Base-by-base conservation (phyloP, 2,797 vertebrate genomes). In the Melanotaenia trifasciata region DNA sequence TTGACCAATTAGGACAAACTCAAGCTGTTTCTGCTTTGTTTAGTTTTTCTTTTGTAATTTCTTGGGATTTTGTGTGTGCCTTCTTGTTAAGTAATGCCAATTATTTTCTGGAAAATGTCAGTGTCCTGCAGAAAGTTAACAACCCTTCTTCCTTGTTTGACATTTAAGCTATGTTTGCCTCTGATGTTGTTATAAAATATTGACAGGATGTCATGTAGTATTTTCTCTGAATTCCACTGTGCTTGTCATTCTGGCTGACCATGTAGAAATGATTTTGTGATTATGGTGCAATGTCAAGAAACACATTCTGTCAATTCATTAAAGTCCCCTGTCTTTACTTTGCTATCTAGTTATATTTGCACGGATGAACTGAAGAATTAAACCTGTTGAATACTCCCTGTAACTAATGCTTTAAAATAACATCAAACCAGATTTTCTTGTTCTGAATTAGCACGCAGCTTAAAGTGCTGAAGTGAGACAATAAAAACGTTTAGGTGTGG, bases 101-200 rank as follows among this genome's bases (percentile, higher is more conserved):
- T 87, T 80, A 80, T 84, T 70, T 76, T 64, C 32, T 7, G 43
- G 70, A 40, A 77, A 74, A 86, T 80, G 76, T 87, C 80, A 78
- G 70, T 2, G 66, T 56, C 75, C 81, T 36, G 66, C 66, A 70
- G 67, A 83, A 78, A 78, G 73, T 59, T 76, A 75, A 79, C 76
- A 72, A 58, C 50, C 63, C 28, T 62, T 70, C 71, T 64, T 69
- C 78, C 70, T 74, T 60, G 74, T 76, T 79, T 82, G 78, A 72
- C 69, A 78, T 86, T 66, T 76, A 59, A 79, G 77, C 67, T 73
- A 54, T 67, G 74, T 79, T 72, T 47, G 45, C 67, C 78, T 86
- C 82, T 83, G 87, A 87, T 78, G 77, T 78, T 73, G 77, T 47
- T 61, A 73, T 87, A 43, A 84, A 80, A 85, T 83, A 87, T 84